phyloP scores from a whole-genome alignment of 2,113 vertebrate species.

The Eudorcas thomsonii region DNA sequence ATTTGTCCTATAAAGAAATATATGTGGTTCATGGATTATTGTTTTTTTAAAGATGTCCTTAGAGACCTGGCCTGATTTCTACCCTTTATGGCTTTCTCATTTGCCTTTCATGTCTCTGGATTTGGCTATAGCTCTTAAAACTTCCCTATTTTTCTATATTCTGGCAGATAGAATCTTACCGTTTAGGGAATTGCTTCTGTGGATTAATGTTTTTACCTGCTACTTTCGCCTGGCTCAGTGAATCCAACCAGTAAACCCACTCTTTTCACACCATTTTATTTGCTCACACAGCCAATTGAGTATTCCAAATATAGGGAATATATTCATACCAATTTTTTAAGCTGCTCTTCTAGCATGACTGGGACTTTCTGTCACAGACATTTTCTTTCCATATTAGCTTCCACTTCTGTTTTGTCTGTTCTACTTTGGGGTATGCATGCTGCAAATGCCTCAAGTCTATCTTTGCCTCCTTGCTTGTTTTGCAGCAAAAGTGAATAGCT shows the following conservation, averaged over 20 bases:
- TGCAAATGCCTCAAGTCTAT: constrained; percentile 30
- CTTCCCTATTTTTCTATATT: constrained; percentile 44
- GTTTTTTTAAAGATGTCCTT: constrained; percentile 10
- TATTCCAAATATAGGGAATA: constrained; percentile 56
- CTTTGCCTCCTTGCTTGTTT: constrained; percentile 47
- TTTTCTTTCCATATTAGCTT: constrained; percentile 65
- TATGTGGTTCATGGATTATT: background rate
- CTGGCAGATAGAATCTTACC: constrained; percentile 41
- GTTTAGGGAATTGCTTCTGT: constrained; percentile 53
- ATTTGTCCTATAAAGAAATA: constrained; percentile 49
- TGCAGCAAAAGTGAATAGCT: constrained; percentile 41
- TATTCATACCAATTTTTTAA: constrained; percentile 55
- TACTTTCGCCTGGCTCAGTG: constrained; percentile 32
- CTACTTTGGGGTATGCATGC: constrained; percentile 13
- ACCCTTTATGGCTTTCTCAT: constrained; percentile 47
- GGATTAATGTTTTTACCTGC: constrained; percentile 44
- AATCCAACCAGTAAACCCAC: constrained; percentile 31
- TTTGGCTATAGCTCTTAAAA: constrained; percentile 28
- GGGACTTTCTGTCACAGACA: constrained; percentile 47
- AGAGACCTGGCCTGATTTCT: constrained; percentile 60
- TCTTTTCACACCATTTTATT: constrained; percentile 45
- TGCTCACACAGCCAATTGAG: constrained; percentile 43
- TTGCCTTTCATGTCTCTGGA: constrained; percentile 56
- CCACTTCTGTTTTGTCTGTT: constrained; percentile 47
- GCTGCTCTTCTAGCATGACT: constrained; percentile 33